Evolutionary conservation across 2,888 invertebrate genomes (phyloP).

Genomic region (Malacosoma neustria): DNA sequence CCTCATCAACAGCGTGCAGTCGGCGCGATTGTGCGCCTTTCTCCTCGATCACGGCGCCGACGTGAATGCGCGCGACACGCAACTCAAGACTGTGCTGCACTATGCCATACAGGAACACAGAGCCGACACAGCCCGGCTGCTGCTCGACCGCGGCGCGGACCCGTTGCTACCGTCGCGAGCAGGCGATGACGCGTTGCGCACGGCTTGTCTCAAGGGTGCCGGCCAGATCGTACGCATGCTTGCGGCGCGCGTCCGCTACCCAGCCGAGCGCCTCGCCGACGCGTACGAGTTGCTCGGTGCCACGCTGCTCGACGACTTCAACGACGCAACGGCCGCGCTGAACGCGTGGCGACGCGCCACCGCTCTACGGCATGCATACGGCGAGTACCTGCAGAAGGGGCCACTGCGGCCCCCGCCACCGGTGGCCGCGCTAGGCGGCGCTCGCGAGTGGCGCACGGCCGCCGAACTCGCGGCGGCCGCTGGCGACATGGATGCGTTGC

Average conservation of each 20-base stretch:
- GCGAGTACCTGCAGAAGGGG: constrained; percentile 34
- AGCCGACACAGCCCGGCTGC: constrained; percentile 86
- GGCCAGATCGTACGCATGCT: constrained; percentile 79
- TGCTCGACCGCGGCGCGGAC: constrained; percentile 87
- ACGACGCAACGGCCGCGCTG: constrained; percentile 82
- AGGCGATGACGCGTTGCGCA: constrained; percentile 92
- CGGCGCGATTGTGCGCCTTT: constrained; percentile 85
- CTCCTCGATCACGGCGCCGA: constrained; percentile 86
- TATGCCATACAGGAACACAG: constrained; percentile 89
- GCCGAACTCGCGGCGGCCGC: constrained; percentile 84
- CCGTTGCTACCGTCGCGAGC: constrained; percentile 84
- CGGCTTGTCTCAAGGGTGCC: constrained; percentile 84
- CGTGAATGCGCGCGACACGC: constrained; percentile 90
- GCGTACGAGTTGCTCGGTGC: constrained; percentile 90
- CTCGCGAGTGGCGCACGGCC: constrained; percentile 83
- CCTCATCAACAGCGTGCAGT: constrained; percentile 94
- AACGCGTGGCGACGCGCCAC: constrained; percentile 87
- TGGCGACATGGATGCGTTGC: constrained; percentile 88
- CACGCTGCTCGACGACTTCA: constrained; percentile 91
- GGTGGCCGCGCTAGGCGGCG: constrained; percentile 78
- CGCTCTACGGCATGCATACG: constrained; percentile 20
- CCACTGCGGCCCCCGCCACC: constrained; percentile 73
- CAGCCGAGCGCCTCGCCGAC: constrained; percentile 83
- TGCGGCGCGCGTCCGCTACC: constrained; percentile 76
- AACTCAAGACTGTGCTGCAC: constrained; percentile 93